These are phyloP conservation scores for Xanthorhoe spadicearia DNA, from an alignment of 2,888 invertebrate genomes.

Conservation along the genomic window DNA sequence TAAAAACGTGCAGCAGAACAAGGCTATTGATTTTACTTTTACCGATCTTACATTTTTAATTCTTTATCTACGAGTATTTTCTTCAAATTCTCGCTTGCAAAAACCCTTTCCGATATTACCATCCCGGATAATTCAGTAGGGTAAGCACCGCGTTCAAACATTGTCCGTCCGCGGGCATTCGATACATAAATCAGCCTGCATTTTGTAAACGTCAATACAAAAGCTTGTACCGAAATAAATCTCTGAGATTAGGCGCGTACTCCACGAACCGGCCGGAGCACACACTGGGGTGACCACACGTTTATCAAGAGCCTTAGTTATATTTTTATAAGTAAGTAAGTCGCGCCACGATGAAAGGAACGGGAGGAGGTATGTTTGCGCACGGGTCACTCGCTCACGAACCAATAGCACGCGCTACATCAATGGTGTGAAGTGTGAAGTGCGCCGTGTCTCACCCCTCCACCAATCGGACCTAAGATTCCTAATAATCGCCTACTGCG, in stretches of 20 bases:
- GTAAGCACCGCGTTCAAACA: neutral
- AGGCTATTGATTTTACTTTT: no score
- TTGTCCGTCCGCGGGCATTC: slow-evolving; percentile 13
- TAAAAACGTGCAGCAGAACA: no score
- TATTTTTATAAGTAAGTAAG: no score
- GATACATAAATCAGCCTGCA: slow-evolving; percentile 38
- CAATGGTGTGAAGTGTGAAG: no score
- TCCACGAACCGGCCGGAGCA: slow-evolving; percentile 23
- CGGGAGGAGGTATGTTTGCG: no score
- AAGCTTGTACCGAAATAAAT: slow-evolving; percentile 41
- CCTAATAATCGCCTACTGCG: no score
- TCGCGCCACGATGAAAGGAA: no score
- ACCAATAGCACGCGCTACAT: no score
- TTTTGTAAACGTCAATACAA: slow-evolving; percentile 40
- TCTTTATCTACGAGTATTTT: neutral
- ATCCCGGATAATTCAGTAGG: slow-evolving; percentile 5
- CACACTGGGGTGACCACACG: slow-evolving; percentile 18
- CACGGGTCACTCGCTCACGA: no score
- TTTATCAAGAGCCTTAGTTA: neutral
- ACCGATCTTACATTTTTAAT: neutral
- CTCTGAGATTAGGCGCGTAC: slow-evolving; percentile 38
- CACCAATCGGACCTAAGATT: no score
- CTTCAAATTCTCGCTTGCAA: neutral
- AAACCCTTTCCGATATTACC: neutral
- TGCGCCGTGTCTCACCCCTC: no score